Percentiles rank a stretch among this genome's conserved stretches.
These are phyloP conservation scores for Perca flavescens DNA, from an alignment of 2,113 vertebrate genomes.

Conservation along the genomic window DNA sequence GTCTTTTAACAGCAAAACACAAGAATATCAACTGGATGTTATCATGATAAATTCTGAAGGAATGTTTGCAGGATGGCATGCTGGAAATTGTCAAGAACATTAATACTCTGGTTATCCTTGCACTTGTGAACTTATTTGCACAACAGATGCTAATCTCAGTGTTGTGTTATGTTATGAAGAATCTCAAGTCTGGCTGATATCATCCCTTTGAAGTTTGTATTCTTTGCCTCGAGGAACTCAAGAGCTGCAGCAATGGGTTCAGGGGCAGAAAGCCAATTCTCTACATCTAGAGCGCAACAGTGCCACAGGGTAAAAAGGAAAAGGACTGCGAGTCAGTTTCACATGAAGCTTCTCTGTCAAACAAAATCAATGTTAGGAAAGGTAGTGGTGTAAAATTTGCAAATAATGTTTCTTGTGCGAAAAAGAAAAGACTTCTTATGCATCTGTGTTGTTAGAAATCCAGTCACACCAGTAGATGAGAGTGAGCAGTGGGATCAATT, in stretches of 20 bases:
- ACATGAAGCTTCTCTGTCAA: conserved; percentile 25
- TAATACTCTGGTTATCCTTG: neutral
- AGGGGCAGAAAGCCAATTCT: conserved; percentile 17
- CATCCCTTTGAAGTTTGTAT: conserved; percentile 44
- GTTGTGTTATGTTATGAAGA: conserved; percentile 26
- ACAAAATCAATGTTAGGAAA: conserved; percentile 28
- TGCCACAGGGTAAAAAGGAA: conserved; percentile 13
- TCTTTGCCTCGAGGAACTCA: conserved; percentile 6
- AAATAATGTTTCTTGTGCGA: neutral
- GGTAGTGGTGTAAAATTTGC: neutral
- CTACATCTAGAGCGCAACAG: conserved; percentile 26
- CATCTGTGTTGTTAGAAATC: neutral
- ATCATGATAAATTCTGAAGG: neutral
- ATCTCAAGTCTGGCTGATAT: conserved; percentile 22
- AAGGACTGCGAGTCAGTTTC: neutral
- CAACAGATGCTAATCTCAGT: conserved; percentile 46
- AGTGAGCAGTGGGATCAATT: neutral
- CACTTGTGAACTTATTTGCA: conserved; percentile 38
- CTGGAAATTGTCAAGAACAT: neutral
- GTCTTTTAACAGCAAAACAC: conserved; percentile 6
- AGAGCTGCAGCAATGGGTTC: conserved; percentile 5
- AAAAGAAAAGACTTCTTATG: neutral
- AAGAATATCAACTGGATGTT: neutral
- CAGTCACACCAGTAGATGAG: neutral
- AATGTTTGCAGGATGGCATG: neutral